phyloP scores from a whole-genome alignment of 2,797 vertebrate genomes.

The Acipenser ruthenus region DNA sequence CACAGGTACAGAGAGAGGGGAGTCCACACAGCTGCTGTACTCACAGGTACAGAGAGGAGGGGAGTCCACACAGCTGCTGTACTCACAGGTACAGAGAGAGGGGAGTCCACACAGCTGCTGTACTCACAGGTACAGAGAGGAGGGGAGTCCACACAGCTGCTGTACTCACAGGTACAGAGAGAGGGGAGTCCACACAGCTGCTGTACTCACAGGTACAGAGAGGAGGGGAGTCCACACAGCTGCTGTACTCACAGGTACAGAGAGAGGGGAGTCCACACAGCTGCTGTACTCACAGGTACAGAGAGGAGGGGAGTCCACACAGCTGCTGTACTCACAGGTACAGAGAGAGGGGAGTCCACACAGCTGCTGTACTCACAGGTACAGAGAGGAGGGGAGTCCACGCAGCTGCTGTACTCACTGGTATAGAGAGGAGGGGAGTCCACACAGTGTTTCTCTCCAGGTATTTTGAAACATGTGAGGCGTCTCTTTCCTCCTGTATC shows the following conservation, averaged over 20 bases:
- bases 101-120: no score
- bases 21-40: constrained; percentile 23
- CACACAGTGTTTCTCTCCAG: neutral
- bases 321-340: neutral
- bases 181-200: neutral
- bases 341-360: no score
- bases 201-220: neutral
- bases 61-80: neutral
- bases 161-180: constrained; percentile 27
- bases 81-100: neutral
- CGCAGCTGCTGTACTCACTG: constrained; percentile 10
- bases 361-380: constrained; percentile 24
- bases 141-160: constrained; percentile 20
- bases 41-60: constrained; percentile 27
- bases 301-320: neutral
- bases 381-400: constrained; percentile 1
- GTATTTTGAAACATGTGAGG: neutral
- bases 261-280: constrained; percentile 15
- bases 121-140: constrained; percentile 31
- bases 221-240: no score
- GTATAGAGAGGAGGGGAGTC: constrained; percentile 19
- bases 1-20: constrained; percentile 27
- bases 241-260: constrained; percentile 28
- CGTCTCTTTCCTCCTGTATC: neutral
- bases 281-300: constrained; percentile 32